Evolutionary conservation across 1,140 invertebrate genomes (phyloP).

Genomic region (Drosophila sproati): DNA sequence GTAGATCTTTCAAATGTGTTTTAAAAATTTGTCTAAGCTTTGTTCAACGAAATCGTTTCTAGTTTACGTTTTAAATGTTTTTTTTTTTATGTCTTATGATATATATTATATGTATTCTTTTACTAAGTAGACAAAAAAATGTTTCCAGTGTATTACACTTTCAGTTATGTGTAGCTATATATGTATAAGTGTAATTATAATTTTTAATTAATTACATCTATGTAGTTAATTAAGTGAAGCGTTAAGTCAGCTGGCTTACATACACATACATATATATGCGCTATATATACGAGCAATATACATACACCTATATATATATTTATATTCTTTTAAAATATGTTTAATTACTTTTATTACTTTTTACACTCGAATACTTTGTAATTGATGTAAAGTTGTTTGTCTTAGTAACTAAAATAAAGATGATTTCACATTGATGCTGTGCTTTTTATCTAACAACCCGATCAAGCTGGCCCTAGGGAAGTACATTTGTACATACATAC

Average conservation of each 20-base stretch:
- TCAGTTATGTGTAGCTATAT: slow-evolving; percentile 36
- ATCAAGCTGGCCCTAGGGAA: slow-evolving; percentile 39
- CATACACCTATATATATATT: slow-evolving; percentile 46
- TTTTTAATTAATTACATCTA: slow-evolving; percentile 43
- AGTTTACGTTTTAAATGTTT: slow-evolving; percentile 47
- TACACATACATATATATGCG: slow-evolving; percentile 42
- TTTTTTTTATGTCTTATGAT: slow-evolving; percentile 35
- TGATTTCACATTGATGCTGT: slow-evolving; percentile 67
- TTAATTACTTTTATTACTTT: slow-evolving; percentile 14
- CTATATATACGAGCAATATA: slow-evolving; percentile 43
- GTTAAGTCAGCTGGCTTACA: slow-evolving; percentile 42
- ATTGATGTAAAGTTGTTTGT: slow-evolving; percentile 58
- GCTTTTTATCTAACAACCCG: slow-evolving; percentile 33
- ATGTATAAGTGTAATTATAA: slow-evolving; percentile 23
- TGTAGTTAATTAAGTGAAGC: slow-evolving; percentile 67
- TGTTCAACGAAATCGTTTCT: slow-evolving; percentile 37
- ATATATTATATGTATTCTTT: slow-evolving; percentile 53
- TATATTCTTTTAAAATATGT: slow-evolving; percentile 28
- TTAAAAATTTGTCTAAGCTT: slow-evolving; percentile 78
- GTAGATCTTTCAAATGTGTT: slow-evolving; percentile 74
- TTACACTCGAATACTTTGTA: slow-evolving; percentile 59
- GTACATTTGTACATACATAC: slow-evolving; percentile 2
- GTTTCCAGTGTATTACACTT: slow-evolving; percentile 42
- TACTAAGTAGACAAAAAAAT: slow-evolving; percentile 74
- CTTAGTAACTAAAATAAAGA: slow-evolving; percentile 61